Evolutionary conservation across 2,888 invertebrate species (phyloP), one percentile per base, ranked within the genome.

Genomic region (Griposia aprilina): DNA sequence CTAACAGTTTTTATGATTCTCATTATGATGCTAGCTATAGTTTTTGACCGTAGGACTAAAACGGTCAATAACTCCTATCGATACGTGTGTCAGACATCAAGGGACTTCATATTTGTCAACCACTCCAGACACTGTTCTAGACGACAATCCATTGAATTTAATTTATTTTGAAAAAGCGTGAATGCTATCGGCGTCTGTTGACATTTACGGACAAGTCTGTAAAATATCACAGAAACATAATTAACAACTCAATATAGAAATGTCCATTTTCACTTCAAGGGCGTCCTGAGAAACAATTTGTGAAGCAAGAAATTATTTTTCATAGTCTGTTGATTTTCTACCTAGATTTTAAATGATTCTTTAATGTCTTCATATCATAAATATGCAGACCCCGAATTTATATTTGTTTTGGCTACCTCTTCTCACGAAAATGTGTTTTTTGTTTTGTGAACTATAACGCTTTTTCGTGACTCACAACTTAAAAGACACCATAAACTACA

Each of bases 401-500:
- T 41, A 50, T 70, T 41, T 30, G 8, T 67, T 82, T 72, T 15
- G 23, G 26, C 45, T 68, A 60, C 59, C 20, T 65, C 50, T 55
- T 59, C 36, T 74, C 82, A 78, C n/a, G 52, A 69, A 55, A 73
- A 52, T 63, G 48, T n/a, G 23, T 70, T 83, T 75, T 78, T 78
- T 82, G 65, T 75, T 65, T 45, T 60, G 36, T 69, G 63, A 72
- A 62, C 68, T 73, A 63, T 69, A 76, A 63, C 45, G 73, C 45
- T 76, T 71, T 81, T 68, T 84, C 76, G 85, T 85, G 79, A 82
- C 63, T 79, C n/a, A 30, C 36, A 60, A 36, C 36, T 76, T 62
- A 76, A 66, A 62, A 73, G 26, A 65, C 26, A 55, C 65, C 50
- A 67, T 85, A 76, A 71, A 85, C 45, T 76, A 74, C 52, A 41